Base-by-base conservation (phyloP, 2,797 vertebrate genomes). In the Sebastes trivittatus region DNA sequence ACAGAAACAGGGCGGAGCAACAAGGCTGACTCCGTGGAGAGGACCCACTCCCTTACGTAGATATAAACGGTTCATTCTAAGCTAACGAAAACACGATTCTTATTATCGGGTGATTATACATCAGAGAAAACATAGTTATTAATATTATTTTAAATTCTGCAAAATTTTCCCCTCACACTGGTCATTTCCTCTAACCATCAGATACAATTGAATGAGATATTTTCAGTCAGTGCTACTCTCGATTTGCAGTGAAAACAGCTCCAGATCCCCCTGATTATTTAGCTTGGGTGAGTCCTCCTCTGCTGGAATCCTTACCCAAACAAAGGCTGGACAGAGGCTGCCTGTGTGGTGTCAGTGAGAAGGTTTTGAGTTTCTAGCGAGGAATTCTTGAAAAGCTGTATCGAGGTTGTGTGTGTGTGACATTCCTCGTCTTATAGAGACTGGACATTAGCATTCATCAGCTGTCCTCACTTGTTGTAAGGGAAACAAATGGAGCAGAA, bases 231-330 rank as follows among this genome's bases (percentile, higher is more conserved):
- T 65, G 66, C 72, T 62, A 42, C 38, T 27, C 27, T 56, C 34
- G 61, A 69, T 73, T 63, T 61, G 14, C 55, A 65, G 56, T 65
- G n/a, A 70, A 88, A 86, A 46, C 66, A 49, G 46, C n/a, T 29
- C 27, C 13, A 34, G 77, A 82, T 22, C 65, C 34, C n/a, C 4
- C 18, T 29, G 66, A 73, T 72, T 84, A 59, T 89, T 87, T 88
- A 55, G 16, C 65, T 83, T 88, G 67, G 73, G 52, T 62, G 64
- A 34, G 63, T n/a, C 32, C 56, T 77, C 62, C 73, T 73, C 60
- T 73, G 27, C 36, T 56, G 55, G 67, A 84, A 72, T 80, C 74
- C 77, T 72, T 83, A 36, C 42, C 56, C 30, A 87, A 87, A 88
- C 80, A 82, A 49, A 14, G 32, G 18, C 67, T 23, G 20, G 68